Evolutionary conservation across 2,888 invertebrate species (phyloP).

Genomic region (Hirtodrosophila cameraria): DNA sequence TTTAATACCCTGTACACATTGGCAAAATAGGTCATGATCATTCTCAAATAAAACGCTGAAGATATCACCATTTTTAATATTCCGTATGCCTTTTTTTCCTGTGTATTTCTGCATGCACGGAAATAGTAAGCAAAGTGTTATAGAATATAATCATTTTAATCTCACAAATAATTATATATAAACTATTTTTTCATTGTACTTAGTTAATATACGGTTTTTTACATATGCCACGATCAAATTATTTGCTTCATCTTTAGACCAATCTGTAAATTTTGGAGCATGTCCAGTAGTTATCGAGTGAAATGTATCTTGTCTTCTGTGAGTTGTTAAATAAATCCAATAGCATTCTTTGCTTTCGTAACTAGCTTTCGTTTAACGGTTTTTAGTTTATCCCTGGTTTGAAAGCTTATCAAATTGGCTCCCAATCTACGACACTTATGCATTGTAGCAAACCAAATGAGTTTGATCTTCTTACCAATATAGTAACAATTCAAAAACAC

Average conservation of each 20-base stretch:
- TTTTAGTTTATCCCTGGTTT: not conserved
- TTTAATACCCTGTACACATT: no score
- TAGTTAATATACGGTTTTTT: no score
- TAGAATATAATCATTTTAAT: no score
- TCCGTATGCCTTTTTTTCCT: no score
- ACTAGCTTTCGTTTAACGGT: not conserved
- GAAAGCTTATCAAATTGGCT: slow-evolving; percentile 11
- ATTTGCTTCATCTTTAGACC: slow-evolving; percentile 21
- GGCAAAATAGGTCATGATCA: no score
- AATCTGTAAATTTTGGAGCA: not conserved
- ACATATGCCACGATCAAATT: no score
- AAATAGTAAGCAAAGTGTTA: no score
- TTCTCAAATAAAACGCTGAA: no score
- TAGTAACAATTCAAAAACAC: slow-evolving; percentile 19
- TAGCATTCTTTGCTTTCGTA: not conserved
- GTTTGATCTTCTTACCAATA: not conserved
- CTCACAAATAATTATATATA: no score
- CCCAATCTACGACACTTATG: slow-evolving; percentile 24
- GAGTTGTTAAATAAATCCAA: slow-evolving; percentile 19
- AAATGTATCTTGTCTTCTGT: not conserved
- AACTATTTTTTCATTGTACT: no score
- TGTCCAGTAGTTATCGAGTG: slow-evolving; percentile 19
- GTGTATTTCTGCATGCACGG: no score
- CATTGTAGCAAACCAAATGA: slow-evolving; percentile 24
- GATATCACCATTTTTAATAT: no score